Conservation (phyloP, 2,113 vertebrate genomes). For the Taxidea taxus region DNA sequence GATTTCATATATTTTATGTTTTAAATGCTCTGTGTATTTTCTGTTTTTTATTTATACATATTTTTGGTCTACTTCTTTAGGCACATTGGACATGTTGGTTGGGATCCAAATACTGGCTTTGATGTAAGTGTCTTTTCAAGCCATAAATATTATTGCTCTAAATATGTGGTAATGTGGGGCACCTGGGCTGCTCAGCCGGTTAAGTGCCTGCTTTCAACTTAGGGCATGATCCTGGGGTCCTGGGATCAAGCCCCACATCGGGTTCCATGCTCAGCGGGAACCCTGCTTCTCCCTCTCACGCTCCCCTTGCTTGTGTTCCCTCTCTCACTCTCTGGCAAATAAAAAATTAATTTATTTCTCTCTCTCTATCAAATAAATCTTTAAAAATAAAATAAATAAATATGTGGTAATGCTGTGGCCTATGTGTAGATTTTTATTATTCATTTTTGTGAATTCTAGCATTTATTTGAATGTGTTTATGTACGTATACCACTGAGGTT, state of each 20-base stretch:
- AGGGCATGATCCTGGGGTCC: too few relatives aligned
- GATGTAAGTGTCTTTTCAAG: conserved; percentile 91
- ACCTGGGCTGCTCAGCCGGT: too few relatives aligned
- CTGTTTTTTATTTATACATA: not conserved
- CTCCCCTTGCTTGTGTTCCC: too few relatives aligned
- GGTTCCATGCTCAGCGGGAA: too few relatives aligned
- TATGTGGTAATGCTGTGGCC: not conserved
- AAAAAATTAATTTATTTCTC: too few relatives aligned
- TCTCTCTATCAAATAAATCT: too few relatives aligned
- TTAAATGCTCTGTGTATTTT: conserved; percentile 12
- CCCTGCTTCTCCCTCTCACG: too few relatives aligned
- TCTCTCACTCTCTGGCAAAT: too few relatives aligned
- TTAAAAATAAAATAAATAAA: not conserved
- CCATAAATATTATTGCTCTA: not conserved
- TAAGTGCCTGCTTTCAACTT: too few relatives aligned
- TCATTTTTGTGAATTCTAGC: conserved; percentile 14
- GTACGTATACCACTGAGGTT: not conserved
- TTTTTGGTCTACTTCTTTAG: conserved; percentile 80
- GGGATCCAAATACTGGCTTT: conserved; percentile 99
- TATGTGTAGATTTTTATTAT: conserved; percentile 3
- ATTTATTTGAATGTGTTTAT: conserved; percentile 16
- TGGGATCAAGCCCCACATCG: too few relatives aligned
- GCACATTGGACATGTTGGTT: conserved; percentile 99
- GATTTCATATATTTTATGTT: conserved; percentile 21
- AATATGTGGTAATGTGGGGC: not conserved